phyloP scores from a whole-genome alignment of 2,113 vertebrate species.

The Sturnira hondurensis region DNA sequence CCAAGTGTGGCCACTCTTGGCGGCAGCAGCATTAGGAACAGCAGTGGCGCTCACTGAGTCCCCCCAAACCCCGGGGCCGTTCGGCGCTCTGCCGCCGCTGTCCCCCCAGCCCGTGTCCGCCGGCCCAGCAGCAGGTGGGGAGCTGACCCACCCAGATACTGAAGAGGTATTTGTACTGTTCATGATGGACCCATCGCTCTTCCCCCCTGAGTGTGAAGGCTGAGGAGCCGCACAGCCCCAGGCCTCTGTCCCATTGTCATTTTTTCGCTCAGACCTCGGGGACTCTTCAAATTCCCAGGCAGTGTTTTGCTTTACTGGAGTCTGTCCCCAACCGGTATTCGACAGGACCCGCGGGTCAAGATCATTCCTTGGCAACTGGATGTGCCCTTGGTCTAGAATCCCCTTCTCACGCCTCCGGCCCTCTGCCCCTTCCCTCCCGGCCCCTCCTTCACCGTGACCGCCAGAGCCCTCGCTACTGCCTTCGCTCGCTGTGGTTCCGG shows the following conservation, averaged over 20 bases:
- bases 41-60: constrained; percentile 87
- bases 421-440: constrained; percentile 83
- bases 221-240: constrained; percentile 88
- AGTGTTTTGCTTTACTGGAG: constrained; percentile 97
- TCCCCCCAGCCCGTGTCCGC: constrained; percentile 90
- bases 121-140: constrained; percentile 83
- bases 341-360: constrained; percentile 96
- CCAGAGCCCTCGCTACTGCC: constrained; percentile 88
- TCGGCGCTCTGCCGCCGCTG: constrained; percentile 86
- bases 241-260: constrained; percentile 89
- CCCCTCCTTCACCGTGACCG: constrained; percentile 82
- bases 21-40: constrained; percentile 83
- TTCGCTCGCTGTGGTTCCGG: constrained; percentile 89
- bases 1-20: constrained; percentile 93
- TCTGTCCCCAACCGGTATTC: constrained; percentile 98
- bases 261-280: constrained; percentile 88
- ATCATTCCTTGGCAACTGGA: constrained; percentile 90
- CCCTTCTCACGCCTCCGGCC: constrained; percentile 84
- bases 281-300: constrained; percentile 98
- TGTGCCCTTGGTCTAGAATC: constrained; percentile 82
- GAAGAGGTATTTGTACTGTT: constrained; percentile 90
- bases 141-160: constrained; percentile 90
- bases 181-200: constrained; percentile 87
- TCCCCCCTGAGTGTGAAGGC: constrained; percentile 91
- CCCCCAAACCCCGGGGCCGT: constrained; percentile 92